Conservation (phyloP, 2,797 vertebrate genomes). For the Pseudochirops cupreus region DNA sequence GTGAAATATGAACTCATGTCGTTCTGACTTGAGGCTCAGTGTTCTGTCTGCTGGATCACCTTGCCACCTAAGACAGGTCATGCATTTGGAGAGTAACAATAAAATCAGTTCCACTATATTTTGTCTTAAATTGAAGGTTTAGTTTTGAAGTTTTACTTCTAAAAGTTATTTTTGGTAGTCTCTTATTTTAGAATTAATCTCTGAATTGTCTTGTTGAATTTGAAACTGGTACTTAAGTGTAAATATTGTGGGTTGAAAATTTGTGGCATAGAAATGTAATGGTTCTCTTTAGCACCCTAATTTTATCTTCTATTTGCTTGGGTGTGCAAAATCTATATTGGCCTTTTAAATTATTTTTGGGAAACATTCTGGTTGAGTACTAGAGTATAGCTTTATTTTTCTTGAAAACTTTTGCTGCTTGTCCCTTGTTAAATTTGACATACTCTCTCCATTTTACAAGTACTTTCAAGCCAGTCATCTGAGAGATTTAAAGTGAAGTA, state of each 20-base stretch:
- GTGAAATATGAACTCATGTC: neutral
- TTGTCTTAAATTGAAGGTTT: conserved; percentile 53
- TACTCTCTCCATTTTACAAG: neutral
- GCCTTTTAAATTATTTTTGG: no score
- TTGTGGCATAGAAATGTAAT: neutral
- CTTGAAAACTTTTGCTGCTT: neutral
- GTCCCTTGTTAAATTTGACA: neutral
- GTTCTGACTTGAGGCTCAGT: neutral
- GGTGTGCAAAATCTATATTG: neutral
- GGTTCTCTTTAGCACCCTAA: neutral
- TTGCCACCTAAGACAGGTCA: neutral
- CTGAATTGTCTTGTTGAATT: conserved; percentile 41
- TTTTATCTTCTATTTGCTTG: neutral
- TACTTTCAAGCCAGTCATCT: neutral
- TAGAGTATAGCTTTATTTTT: neutral
- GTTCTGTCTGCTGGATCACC: neutral
- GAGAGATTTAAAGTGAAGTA: neutral
- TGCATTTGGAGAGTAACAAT: conserved; percentile 45
- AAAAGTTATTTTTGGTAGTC: conserved; percentile 39
- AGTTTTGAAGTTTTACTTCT: conserved; percentile 10
- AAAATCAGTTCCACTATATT: conserved; percentile 44
- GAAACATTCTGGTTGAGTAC: neutral
- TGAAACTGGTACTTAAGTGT: neutral
- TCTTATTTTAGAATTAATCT: conserved; percentile 16
- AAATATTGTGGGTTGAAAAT: neutral